These are phyloP conservation scores for Apeltes quadracus DNA, from an alignment of 2,113 vertebrate genomes.

Conservation along the genomic window DNA sequence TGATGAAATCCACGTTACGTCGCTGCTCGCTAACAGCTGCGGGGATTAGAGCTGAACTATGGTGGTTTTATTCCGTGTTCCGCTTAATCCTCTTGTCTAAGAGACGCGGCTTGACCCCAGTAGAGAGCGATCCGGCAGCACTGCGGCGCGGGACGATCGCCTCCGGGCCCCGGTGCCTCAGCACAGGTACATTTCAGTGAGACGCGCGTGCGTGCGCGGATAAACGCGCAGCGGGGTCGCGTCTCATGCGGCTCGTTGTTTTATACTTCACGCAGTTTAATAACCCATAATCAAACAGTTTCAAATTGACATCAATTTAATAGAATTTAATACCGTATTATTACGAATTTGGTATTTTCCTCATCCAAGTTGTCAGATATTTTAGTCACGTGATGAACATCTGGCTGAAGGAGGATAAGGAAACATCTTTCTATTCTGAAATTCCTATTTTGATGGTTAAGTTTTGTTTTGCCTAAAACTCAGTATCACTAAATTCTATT, in stretches of 20 bases:
- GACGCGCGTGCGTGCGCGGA: not conserved
- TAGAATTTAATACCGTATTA: not conserved
- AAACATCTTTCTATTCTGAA: not conserved
- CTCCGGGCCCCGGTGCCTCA: not conserved
- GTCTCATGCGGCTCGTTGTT: not conserved
- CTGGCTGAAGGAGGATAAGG: not conserved
- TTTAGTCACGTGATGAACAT: not conserved
- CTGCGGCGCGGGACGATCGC: conserved; percentile 8
- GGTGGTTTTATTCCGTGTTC: conserved; percentile 71
- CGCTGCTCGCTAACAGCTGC: conserved; percentile 46
- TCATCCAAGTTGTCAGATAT: not conserved
- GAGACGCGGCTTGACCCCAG: conserved; percentile 68
- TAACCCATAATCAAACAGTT: not conserved
- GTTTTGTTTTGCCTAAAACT: not conserved
- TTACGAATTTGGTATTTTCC: not conserved
- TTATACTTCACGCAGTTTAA: not conserved
- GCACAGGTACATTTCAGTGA: not conserved
- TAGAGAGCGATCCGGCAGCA: conserved; percentile 5
- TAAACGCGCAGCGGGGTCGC: not conserved
- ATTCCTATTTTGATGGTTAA: not conserved
- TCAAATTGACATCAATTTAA: not conserved
- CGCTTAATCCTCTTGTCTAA: conserved; percentile 76
- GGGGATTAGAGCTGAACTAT: conserved; percentile 74
- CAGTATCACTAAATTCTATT: not conserved
- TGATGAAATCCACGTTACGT: conserved; percentile 18